These are phyloP conservation scores for Pangasius krempfi DNA, from an alignment of 2,797 vertebrate genomes.

Conservation along the genomic window DNA sequence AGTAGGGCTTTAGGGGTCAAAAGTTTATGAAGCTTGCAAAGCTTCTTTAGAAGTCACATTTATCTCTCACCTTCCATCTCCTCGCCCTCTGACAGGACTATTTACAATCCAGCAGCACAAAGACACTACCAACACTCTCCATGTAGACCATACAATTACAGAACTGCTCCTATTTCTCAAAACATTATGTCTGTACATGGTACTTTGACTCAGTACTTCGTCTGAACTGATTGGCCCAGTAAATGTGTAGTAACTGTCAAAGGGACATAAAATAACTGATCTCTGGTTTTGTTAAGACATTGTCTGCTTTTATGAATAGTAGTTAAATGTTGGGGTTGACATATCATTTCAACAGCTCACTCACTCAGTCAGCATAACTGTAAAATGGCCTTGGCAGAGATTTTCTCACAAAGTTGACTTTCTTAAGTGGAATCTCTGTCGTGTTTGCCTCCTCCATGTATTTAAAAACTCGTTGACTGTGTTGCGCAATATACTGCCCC, in stretches of 20 bases:
- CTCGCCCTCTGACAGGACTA: conserved; percentile 60
- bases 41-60: conserved; percentile 68
- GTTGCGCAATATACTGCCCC: not conserved
- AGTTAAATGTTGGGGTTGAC: conserved; percentile 54
- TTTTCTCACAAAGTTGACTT: conserved; percentile 47
- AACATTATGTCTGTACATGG: conserved; percentile 21
- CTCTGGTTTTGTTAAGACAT: conserved; percentile 21
- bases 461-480: conserved; percentile 15
- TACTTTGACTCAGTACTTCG: not conserved
- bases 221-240: not conserved
- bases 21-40: conserved; percentile 77
- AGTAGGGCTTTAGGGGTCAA: conserved; percentile 74
- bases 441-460: conserved; percentile 28
- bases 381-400: conserved; percentile 57
- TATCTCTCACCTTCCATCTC: conserved; percentile 73
- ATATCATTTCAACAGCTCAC: conserved; percentile 51
- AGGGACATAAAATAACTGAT: not conserved
- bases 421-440: conserved; percentile 31
- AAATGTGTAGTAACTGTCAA: conserved; percentile 23
- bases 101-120: conserved; percentile 70
- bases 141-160: conserved; percentile 41
- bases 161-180: conserved; percentile 12
- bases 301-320: conserved; percentile 32
- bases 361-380: conserved; percentile 56
- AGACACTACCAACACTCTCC: conserved; percentile 41